Evolutionary conservation across 2,888 invertebrate genomes (phyloP).

Genomic region (Xestia c-nigrum): DNA sequence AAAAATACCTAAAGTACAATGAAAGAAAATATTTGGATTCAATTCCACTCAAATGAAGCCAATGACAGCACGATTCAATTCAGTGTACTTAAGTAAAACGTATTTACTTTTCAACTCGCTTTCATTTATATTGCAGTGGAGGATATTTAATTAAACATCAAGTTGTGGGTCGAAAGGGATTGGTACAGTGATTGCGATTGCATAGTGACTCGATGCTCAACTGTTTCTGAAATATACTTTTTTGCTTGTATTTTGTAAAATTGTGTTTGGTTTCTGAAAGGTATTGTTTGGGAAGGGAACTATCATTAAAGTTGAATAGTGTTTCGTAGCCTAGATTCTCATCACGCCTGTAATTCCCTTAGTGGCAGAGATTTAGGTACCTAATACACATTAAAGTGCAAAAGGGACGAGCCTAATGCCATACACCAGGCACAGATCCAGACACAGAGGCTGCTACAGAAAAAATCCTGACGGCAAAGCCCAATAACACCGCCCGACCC

Average conservation of each 20-base stretch:
- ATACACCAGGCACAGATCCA: too few relatives aligned
- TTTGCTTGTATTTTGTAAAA: not conserved
- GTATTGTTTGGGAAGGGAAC: not conserved
- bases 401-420: too few relatives aligned
- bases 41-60: slow-evolving; percentile 23
- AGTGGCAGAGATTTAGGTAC: not conserved
- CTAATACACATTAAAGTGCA: too few relatives aligned
- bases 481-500: too few relatives aligned
- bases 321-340: not conserved
- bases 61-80: slow-evolving; percentile 34
- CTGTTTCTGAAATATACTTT: not conserved
- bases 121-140: slow-evolving; percentile 55
- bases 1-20: not conserved
- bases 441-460: too few relatives aligned
- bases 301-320: not conserved
- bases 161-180: slow-evolving; percentile 37
- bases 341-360: not conserved
- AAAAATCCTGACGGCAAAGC: too few relatives aligned
- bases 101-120: slow-evolving; percentile 53
- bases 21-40: slow-evolving; percentile 25
- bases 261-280: not conserved
- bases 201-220: slow-evolving; percentile 7
- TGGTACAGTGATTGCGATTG: slow-evolving; percentile 30
- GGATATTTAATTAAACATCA: slow-evolving; percentile 57
- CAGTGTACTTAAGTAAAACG: slow-evolving; percentile 35